Percentiles rank a stretch among this genome's conserved stretches.
phyloP scores from a whole-genome alignment of 2,797 vertebrate genomes.

The Cottoperca gobio region DNA sequence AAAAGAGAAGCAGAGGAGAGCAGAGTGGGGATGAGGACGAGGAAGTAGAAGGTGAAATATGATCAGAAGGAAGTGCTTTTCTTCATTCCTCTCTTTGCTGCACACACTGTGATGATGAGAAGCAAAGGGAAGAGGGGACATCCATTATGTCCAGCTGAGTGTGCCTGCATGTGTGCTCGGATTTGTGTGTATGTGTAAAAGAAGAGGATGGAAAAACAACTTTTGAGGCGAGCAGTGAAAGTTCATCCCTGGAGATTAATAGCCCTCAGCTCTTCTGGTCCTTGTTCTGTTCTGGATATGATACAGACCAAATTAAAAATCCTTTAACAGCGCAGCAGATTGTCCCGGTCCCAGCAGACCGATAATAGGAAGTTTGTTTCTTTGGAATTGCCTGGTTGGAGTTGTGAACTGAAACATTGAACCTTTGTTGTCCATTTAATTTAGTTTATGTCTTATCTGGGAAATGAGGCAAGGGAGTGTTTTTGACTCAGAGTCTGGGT shows the following conservation, averaged over 20 bases:
- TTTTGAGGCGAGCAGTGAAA: constrained; percentile 57
- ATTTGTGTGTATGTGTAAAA: background rate
- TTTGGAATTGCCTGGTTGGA: constrained; percentile 21
- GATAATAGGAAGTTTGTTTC: constrained; percentile 43
- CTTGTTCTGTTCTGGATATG: constrained; percentile 66
- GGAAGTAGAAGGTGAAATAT: constrained; percentile 45
- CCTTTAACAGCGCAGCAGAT: constrained; percentile 54
- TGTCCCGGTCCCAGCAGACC: constrained; percentile 28
- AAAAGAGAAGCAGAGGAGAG: constrained; percentile 27
- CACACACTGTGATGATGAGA: constrained; percentile 66
- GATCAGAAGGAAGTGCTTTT: constrained; percentile 53
- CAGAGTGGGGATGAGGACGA: constrained; percentile 21
- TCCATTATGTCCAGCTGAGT: constrained; percentile 73
- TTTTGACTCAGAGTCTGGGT: background rate
- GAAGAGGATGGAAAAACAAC: constrained; percentile 33
- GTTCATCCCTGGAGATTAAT: constrained; percentile 75
- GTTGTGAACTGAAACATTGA: constrained; percentile 36
- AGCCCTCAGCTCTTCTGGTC: constrained; percentile 50
- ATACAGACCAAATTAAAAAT: constrained; percentile 81
- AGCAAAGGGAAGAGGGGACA: constrained; percentile 58
- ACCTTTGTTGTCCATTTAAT: constrained; percentile 1
- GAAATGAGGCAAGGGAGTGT: background rate
- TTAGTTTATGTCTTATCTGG: constrained; percentile 4
- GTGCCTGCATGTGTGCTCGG: constrained; percentile 19
- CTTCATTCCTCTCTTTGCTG: constrained; percentile 45